phyloP scores from a whole-genome alignment of 2,888 invertebrate species.

The Drosophila meridionalis region DNA sequence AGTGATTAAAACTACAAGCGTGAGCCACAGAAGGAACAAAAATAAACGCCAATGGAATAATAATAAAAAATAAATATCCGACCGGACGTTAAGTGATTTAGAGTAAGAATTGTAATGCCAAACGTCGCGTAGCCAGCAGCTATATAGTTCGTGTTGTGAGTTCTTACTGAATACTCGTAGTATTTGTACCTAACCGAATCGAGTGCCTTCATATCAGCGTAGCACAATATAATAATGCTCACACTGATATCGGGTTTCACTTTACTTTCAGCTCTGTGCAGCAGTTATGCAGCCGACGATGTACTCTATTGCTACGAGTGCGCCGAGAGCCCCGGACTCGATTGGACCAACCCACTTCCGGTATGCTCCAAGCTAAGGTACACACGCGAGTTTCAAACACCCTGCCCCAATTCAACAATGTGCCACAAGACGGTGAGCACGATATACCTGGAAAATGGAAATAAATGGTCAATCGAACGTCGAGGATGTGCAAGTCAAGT shows the following conservation, averaged over 20 bases:
- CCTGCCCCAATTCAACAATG: constrained; percentile 61
- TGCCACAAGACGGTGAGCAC: constrained; percentile 28
- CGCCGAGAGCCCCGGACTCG: neutral
- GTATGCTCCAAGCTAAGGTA: constrained; percentile 22
- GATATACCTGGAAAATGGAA: constrained; percentile 1
- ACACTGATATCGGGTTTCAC: constrained; percentile 18
- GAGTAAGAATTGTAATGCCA: constrained; percentile 27
- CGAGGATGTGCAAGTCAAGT: constrained; percentile 53
- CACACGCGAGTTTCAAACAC: constrained; percentile 6
- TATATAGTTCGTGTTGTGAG: constrained; percentile 40
- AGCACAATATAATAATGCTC: constrained; percentile 25
- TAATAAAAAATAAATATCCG: neutral
- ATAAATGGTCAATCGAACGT: constrained; percentile 2
- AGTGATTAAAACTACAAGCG: constrained; percentile 2
- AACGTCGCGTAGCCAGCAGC: constrained; percentile 1
- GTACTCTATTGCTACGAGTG: constrained; percentile 41
- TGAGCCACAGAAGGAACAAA: constrained; percentile 3
- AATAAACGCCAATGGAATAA: constrained; percentile 21
- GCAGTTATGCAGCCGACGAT: constrained; percentile 12
- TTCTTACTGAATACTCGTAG: constrained; percentile 37
- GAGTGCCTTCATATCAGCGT: constrained; percentile 14
- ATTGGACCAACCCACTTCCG: neutral
- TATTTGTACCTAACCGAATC: constrained; percentile 18
- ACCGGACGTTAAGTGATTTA: constrained; percentile 36
- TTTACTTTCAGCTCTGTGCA: constrained; percentile 13